Base-by-base conservation (phyloP, 2,888 invertebrate species). In the Lochmaea crataegi region DNA sequence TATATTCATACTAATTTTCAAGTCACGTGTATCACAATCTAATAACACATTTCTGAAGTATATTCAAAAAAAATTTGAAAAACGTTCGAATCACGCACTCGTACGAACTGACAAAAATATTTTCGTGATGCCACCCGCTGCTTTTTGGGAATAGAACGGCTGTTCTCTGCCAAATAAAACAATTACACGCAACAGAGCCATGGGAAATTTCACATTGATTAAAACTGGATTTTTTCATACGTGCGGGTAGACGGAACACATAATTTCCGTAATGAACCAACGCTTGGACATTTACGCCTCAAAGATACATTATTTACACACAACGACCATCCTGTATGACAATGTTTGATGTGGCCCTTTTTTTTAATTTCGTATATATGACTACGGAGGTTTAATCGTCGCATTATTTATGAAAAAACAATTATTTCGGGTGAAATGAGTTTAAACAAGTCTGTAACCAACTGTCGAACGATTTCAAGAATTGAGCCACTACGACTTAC, bases 121-220 rank as follows among this genome's bases (percentile, higher is more conserved):
- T 72, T 72, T 72, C 65, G 69, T 68, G 66, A 68, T 68, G 71
- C 75, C 74, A 76, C 75, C 76, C 76, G 76, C 74, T 72, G 76
- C 48, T 76, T 74, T 69, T 12, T 26, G 71, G 63, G 64, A 70
- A 74, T 69, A 58, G 26, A 66, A 66, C 56, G 69, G 66, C 53
- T 70, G 72, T 75, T 75, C 41, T 42, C 22, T 66, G 67, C 57
- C 64, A 65, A 72, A 75, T 73, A 60, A 73, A 75, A 75, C 71
- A 73, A 72, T 71, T 68, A 75, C 65, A 73, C 56, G 68, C 71
- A 68, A 65, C 65, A 71, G 68, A 75, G 65, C 71, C 70, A 72
- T 45, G 64, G 69, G 72, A 72, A 72, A 71, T 73, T 71, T 68
- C 58, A 51, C 56, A 65, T 71, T 74, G 71, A 74, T 74, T 74